These are phyloP conservation scores for Sprattus sprattus DNA, from an alignment of 2,113 vertebrate genomes.

Conservation along the genomic window DNA sequence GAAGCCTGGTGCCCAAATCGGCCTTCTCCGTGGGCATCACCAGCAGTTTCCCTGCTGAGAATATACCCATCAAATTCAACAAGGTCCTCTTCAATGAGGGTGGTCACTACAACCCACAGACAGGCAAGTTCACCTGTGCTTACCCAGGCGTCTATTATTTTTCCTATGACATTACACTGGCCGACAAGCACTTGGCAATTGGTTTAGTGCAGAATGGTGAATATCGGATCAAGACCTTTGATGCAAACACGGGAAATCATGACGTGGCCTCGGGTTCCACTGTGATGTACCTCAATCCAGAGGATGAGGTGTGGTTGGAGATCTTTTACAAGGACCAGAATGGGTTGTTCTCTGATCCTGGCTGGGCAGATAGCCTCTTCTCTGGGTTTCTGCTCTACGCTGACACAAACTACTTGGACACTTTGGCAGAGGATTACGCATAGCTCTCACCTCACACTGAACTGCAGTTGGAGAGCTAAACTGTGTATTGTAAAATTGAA, in stretches of 20 bases:
- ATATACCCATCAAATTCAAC: conserved; percentile 89
- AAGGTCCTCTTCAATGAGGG: conserved; percentile 95
- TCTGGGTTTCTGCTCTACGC: conserved; percentile 95
- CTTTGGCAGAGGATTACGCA: conserved; percentile 82
- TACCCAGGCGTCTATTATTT: conserved; percentile 96
- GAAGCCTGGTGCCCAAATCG: conserved; percentile 87
- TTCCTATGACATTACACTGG: conserved; percentile 95
- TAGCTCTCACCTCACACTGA: conserved; percentile 35
- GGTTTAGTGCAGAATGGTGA: conserved; percentile 91
- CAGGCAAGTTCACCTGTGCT: conserved; percentile 93
- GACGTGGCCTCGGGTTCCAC: conserved; percentile 94
- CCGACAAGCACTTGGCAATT: conserved; percentile 95
- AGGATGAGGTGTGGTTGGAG: conserved; percentile 97
- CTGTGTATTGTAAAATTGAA: background rate
- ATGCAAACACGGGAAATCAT: conserved; percentile 96
- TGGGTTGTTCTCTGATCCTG: conserved; percentile 90
- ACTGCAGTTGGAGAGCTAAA: background rate
- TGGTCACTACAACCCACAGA: conserved; percentile 87
- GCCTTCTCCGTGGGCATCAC: conserved; percentile 97
- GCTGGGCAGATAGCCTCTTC: conserved; percentile 95
- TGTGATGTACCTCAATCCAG: conserved; percentile 87
- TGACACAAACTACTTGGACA: conserved; percentile 91
- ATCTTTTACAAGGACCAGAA: conserved; percentile 96
- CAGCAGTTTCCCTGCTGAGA: conserved; percentile 91
- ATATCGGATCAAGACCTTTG: conserved; percentile 92